A percentile compares a stretch with the other conserved stretches of the same genome.
Evolutionary conservation across 2,113 vertebrate species (phyloP).

Genomic region (Miniopterus natalensis): DNA sequence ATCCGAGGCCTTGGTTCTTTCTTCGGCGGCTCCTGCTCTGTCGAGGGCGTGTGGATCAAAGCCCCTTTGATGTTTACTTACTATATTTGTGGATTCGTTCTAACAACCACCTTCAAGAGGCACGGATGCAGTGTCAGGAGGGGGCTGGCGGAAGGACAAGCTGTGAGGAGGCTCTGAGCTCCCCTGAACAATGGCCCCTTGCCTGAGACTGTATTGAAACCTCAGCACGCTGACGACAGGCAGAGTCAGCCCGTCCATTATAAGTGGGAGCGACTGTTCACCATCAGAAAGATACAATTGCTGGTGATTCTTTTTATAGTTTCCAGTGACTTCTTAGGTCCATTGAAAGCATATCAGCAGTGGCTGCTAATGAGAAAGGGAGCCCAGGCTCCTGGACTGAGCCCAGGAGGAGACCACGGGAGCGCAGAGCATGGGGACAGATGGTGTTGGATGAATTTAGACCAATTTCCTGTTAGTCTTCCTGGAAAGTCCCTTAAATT

Average conservation of each 20-base stretch:
- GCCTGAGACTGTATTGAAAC: background rate
- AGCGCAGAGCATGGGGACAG: background rate
- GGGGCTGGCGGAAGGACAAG: constrained; percentile 9
- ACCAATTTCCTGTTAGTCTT: background rate
- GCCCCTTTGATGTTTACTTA: constrained; percentile 89
- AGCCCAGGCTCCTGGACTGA: background rate
- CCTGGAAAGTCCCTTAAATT: background rate
- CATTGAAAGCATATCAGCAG: background rate
- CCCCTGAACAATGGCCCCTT: background rate
- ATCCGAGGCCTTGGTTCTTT: constrained; percentile 80
- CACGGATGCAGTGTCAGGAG: constrained; percentile 29
- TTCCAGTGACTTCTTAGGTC: background rate
- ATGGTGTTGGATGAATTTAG: background rate
- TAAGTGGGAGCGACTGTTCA: background rate
- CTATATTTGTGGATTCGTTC: constrained; percentile 79
- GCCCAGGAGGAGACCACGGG: background rate
- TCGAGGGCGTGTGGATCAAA: constrained; percentile 85
- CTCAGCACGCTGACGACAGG: background rate
- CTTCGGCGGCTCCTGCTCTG: constrained; percentile 82
- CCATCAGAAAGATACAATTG: background rate
- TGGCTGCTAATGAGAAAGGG: background rate
- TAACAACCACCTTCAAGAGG: constrained; percentile 70
- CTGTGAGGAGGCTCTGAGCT: background rate
- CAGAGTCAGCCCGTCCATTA: background rate
- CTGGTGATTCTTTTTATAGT: background rate